phyloP scores from a whole-genome alignment of 2,113 vertebrate genomes.

The Sula dactylatra region DNA sequence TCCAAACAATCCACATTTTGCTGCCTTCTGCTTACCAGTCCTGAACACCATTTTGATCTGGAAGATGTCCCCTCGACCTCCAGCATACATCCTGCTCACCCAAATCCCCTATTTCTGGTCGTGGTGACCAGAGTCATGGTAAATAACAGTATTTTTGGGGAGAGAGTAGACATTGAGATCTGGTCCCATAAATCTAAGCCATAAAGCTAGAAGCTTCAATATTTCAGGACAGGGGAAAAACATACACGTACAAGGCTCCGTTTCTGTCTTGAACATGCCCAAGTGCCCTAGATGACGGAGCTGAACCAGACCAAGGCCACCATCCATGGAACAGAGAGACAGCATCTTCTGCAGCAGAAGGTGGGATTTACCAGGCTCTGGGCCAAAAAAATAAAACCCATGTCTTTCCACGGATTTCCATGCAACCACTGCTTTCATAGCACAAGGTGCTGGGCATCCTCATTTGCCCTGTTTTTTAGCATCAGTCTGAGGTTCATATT shows the following conservation, averaged over 20 bases:
- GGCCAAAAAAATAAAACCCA: neutral
- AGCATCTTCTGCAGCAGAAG: neutral
- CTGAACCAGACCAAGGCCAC: neutral
- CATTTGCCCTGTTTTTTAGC: neutral
- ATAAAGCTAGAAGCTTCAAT: neutral
- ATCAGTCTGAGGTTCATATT: neutral
- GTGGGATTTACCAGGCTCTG: neutral
- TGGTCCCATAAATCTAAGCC: neutral
- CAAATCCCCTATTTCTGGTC: neutral
- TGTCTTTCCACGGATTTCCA: neutral
- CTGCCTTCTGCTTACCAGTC: neutral
- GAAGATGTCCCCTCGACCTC: neutral
- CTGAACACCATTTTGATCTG: neutral
- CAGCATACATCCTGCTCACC: neutral
- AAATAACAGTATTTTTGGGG: neutral
- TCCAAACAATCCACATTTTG: accelerated
- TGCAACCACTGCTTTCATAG: accelerated
- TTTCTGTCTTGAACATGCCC: neutral
- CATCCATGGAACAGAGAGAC: accelerated
- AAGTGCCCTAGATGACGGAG: accelerated
- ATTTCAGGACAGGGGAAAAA: neutral
- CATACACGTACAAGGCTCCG: neutral
- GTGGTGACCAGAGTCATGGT: neutral
- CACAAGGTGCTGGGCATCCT: neutral
- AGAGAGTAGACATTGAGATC: neutral